phyloP scores from a whole-genome alignment of 1,140 invertebrate genomes.

The fruit fly (Drosophila melanogaster) region DNA sequence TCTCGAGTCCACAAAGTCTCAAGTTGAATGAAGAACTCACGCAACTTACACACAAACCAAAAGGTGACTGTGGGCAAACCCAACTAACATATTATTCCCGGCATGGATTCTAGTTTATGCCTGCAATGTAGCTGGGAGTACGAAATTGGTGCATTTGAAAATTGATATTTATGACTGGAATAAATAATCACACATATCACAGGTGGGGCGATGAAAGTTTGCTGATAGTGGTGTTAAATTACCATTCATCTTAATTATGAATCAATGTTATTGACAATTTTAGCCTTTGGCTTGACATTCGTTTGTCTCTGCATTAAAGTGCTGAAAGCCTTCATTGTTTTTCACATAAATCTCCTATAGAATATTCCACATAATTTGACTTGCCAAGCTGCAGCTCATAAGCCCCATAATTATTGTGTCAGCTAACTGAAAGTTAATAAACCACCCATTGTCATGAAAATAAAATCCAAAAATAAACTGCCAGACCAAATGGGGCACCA shows the following conservation, averaged over 20 bases:
- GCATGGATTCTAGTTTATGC: constrained; percentile 30
- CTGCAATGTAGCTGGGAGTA: constrained; percentile 26
- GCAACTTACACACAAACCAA: constrained; percentile 53
- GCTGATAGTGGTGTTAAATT: neutral
- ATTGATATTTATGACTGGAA: constrained; percentile 51
- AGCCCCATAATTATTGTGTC: constrained; percentile 49
- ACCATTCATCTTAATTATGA: constrained; percentile 17
- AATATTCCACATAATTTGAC: constrained; percentile 23
- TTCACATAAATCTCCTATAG: constrained; percentile 23
- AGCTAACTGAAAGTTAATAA: constrained; percentile 56
- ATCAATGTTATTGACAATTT: constrained; percentile 10
- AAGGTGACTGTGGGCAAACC: constrained; percentile 3
- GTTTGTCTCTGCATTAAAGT: constrained; percentile 3
- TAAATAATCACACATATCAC: constrained; percentile 5
- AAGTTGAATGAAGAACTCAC: constrained; percentile 73
- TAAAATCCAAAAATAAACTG: constrained; percentile 47
- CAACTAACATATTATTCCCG: constrained; percentile 21
- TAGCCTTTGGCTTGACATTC: neutral
- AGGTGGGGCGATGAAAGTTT: constrained; percentile 11
- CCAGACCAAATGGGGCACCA: constrained; percentile 39
- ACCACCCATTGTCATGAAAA: constrained; percentile 55
- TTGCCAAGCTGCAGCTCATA: constrained; percentile 35
- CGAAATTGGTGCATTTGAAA: constrained; percentile 42
- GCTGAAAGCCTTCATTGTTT: constrained; percentile 7
- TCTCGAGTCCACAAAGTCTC: constrained; percentile 67